Evolutionary conservation across 64 coral and sea anemone genomes (phyloP), one percentile per base, ranked within the genome.

Genomic region (Cladopsammia gracilis): DNA sequence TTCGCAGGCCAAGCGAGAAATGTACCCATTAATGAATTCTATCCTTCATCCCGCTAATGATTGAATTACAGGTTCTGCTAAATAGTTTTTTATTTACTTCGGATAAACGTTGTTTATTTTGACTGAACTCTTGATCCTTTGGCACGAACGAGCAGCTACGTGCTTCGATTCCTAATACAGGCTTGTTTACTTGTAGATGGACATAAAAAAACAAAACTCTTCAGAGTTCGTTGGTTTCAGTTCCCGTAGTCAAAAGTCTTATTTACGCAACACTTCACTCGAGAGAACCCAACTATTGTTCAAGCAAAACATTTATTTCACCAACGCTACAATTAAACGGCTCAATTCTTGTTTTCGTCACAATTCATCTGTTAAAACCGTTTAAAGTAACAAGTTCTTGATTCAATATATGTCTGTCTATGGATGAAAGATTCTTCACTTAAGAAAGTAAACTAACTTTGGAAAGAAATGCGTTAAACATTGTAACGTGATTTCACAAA

Each of bases 31-130:
- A 84, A 65, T 25, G 20, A 46, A 51, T 84, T 84, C 60, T 23
- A 45, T 45, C 2, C 3, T 45, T 75, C 16, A 75, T 75, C 8
- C 20, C 19, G 1, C 15, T 25, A 68, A 66, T 84, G 42, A 84
- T 84, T 84, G 80, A 84, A 84, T 84, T 84, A 67, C 80, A 84
- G 80, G 45, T 84, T 51, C 67, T 47, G 2, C 54, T 43, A 79
- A 84, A 49, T 13, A 48, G 62, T 18, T 7, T 47, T 51, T 48
- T 44, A 84, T 84, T 84, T 67, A 50, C 9, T 22, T 34, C 7
- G 62, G 80, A 84, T 84, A 67, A 84, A 67, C 18, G 14, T 84
- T 43, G 66, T 84, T 50, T 50, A 49, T 49, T 24, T 83, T 48
- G 59, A n/a, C 16, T 67, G 61, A 83, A 83, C 60, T 67, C 46